Percentiles rank a stretch among this genome's conserved stretches.
These are phyloP conservation scores for Myripristis murdjan DNA, from an alignment of 2,797 vertebrate species.

Conservation along the genomic window DNA sequence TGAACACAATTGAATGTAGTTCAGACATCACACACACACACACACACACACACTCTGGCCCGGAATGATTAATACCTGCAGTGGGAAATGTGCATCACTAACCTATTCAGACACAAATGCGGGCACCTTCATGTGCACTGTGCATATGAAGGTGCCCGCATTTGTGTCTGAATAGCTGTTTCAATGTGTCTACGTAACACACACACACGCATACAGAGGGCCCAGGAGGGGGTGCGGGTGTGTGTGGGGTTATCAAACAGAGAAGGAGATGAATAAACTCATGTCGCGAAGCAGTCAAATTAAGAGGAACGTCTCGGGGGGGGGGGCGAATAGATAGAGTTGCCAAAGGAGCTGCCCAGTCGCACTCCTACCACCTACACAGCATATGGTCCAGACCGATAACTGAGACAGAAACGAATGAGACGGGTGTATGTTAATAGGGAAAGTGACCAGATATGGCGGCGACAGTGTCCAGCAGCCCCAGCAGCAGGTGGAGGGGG, in stretches of 20 bases:
- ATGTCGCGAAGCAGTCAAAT: constrained; percentile 51
- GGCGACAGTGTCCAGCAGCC: not conserved
- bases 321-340: constrained; percentile 42
- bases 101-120: constrained; percentile 20
- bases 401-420: constrained; percentile 47
- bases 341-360: constrained; percentile 58
- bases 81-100: constrained; percentile 34
- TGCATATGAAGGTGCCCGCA: constrained; percentile 19
- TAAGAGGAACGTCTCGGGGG: constrained; percentile 48
- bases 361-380: constrained; percentile 57
- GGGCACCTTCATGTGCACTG: constrained; percentile 23
- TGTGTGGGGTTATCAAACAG: constrained; percentile 56
- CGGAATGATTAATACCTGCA: constrained; percentile 40
- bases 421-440: constrained; percentile 52
- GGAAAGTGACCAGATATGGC: constrained; percentile 49
- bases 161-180: constrained; percentile 26
- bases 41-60: constrained; percentile 17
- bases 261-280: constrained; percentile 47
- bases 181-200: too few relatives aligned
- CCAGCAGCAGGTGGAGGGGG: not conserved
- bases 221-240: constrained; percentile 13
- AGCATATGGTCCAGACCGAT: constrained; percentile 67
- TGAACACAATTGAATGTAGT: constrained; percentile 15
- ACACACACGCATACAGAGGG: not conserved
- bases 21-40: constrained; percentile 28